Evolutionary conservation across 2,797 vertebrate genomes (phyloP).

Genomic region (Vireo griseus): DNA sequence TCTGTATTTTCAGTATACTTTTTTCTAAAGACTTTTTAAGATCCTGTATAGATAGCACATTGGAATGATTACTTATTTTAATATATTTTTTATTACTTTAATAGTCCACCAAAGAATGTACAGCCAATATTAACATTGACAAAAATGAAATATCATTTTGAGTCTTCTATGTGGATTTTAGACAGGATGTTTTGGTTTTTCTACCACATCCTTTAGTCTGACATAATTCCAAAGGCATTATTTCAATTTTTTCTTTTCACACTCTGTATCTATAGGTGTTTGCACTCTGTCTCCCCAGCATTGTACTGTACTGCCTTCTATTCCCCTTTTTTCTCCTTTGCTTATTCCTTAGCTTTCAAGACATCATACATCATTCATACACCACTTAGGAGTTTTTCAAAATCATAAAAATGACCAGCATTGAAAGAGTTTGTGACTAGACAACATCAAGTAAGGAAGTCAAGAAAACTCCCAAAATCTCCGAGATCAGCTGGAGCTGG

Average conservation of each 20-base stretch:
- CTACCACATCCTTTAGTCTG: background rate
- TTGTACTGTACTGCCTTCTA: background rate
- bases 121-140: background rate
- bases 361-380: background rate
- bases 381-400: background rate
- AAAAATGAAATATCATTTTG: background rate
- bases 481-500: background rate
- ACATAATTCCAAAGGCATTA: background rate
- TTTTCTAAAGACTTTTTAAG: background rate
- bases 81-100: background rate
- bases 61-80: background rate
- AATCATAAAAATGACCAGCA: background rate
- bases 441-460: background rate
- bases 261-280: background rate
- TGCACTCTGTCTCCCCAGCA: background rate
- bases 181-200: background rate
- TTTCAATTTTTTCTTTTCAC: background rate
- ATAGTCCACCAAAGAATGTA: background rate
- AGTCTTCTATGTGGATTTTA: background rate
- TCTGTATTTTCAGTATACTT: background rate
- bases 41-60: background rate
- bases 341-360: background rate
- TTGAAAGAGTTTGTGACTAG: background rate
- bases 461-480: background rate
- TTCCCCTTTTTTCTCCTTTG: background rate